Percentiles rank a stretch among this genome's conserved stretches.
Evolutionary conservation across 2,797 vertebrate species (phyloP).

Genomic region (Periparus ater): DNA sequence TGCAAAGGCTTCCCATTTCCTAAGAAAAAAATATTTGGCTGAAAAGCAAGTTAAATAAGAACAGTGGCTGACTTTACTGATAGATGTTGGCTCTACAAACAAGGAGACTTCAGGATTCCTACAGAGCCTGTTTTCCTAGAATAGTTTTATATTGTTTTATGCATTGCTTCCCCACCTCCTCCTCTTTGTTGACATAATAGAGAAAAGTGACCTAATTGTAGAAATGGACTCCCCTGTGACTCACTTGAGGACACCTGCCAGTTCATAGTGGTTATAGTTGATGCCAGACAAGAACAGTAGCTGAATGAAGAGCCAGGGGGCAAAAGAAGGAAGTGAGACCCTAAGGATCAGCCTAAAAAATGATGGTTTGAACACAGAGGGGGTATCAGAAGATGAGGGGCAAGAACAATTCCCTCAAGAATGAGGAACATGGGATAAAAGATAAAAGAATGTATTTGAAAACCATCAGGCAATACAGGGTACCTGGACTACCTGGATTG

Average conservation of each 20-base stretch:
- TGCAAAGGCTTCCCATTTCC: not conserved
- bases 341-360: not conserved
- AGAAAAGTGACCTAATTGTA: not conserved
- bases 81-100: not conserved
- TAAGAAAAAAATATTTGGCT: not conserved
- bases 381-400: not conserved
- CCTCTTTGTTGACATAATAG: not conserved
- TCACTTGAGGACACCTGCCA: not conserved
- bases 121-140: not conserved
- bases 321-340: not conserved
- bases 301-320: not conserved
- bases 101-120: not conserved
- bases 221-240: not conserved
- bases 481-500: not conserved
- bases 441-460: not conserved
- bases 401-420: not conserved
- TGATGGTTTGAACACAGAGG: not conserved
- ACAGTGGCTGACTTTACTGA: rapidly evolving
- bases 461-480: not conserved
- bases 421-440: not conserved
- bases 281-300: not conserved
- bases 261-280: not conserved
- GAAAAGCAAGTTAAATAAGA: not conserved
- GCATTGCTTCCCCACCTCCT: not conserved
- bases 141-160: not conserved